These are phyloP conservation scores for Augochlora pura DNA, from an alignment of 1,140 invertebrate genomes.

Conservation along the genomic window DNA sequence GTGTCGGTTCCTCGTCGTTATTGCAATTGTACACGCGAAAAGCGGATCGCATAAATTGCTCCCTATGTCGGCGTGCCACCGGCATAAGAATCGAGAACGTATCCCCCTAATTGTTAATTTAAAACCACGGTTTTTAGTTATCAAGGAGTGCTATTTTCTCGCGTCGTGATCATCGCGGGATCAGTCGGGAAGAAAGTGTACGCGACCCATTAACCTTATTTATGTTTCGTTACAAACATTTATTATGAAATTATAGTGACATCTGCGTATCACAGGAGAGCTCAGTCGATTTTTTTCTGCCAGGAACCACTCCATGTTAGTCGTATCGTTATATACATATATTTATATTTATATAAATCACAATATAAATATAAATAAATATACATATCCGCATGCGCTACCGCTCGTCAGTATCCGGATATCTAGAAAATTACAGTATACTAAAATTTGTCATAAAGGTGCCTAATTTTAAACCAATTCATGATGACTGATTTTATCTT, in stretches of 20 bases:
- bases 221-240: slow-evolving; percentile 61
- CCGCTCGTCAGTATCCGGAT: no score
- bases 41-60: slow-evolving; percentile 32
- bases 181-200: slow-evolving; percentile 57
- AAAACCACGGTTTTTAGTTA: neutral
- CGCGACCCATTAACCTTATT: slow-evolving; percentile 32
- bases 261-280: slow-evolving; percentile 68
- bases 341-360: neutral
- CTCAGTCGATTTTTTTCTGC: slow-evolving; percentile 61
- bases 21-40: slow-evolving; percentile 32
- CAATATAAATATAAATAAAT: no score
- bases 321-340: slow-evolving; percentile 6
- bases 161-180: slow-evolving; percentile 21
- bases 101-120: neutral
- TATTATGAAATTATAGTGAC: slow-evolving; percentile 68
- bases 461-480: no score
- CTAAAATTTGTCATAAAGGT: no score
- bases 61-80: neutral
- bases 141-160: slow-evolving; percentile 2
- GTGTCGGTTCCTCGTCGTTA: slow-evolving; percentile 1
- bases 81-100: no score
- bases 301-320: slow-evolving; percentile 56
- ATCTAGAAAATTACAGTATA: no score
- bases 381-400: no score
- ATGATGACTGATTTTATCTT: no score